Evolutionary conservation across 2,888 invertebrate species (phyloP), one percentile per base, ranked within the genome.

Genomic region (Acleris literana): DNA sequence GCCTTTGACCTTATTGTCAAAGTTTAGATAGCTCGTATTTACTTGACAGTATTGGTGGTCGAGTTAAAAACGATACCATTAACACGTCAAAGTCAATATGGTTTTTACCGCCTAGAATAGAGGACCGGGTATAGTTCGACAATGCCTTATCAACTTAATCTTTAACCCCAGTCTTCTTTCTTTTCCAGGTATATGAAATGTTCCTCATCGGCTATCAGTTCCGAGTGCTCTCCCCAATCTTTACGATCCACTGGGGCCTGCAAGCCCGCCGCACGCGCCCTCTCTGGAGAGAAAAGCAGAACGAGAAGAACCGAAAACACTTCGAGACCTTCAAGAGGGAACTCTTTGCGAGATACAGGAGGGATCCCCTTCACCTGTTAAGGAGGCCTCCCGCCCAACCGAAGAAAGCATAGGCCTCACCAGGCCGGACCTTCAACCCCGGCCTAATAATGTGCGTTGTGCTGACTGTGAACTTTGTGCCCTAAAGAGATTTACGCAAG

Each of bases 181-280:
- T 48, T 54, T 77, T 78, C 16, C 89, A 97, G 97, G 97, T 97
- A 46, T 97, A 97, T 89, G 98, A 98, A 91, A 97, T 97, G 96
- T 97, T 95, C 82, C 94, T 97, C 39, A 96, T 97, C 54, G 97
- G 97, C 7, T 98, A 97, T 89, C 95, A 96, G 82, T 97, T 98
- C 89, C 94, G 95, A 77, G 97, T 98, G 0, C 93, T 98, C 13
- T 96, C 97, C 0, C 97, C 97, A 0, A 95, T 97, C 56, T 98
- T 97, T 88, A 97, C 97, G 0, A 96, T 96, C 60, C 98, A 98
- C 81, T 97, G 97, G 97, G 97, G 97, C 0, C 89, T 98, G 4
- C 97, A 97, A 82, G 95, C 95, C 39, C 95, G 96, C 65, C 94
- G 96, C 76, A 94, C 94, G 49, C 93, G 97, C 25, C 97, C 97